Percentiles rank a stretch among this genome's conserved stretches.
Conservation (phyloP, 2,797 vertebrate species). For the Balearica regulorum region DNA sequence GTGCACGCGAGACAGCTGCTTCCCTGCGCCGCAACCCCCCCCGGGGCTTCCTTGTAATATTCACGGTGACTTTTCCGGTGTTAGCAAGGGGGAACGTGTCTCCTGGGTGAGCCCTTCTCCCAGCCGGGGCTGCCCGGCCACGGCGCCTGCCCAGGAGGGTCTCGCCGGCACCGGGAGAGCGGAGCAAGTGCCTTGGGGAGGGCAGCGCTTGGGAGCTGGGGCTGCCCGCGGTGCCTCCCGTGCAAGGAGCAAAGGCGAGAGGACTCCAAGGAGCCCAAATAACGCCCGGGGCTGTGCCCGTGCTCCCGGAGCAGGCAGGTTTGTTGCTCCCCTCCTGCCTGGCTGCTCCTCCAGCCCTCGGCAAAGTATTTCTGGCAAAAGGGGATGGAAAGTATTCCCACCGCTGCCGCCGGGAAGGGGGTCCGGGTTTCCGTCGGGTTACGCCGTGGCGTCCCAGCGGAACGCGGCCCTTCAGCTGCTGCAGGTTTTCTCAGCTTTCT, state of each 20-base stretch:
- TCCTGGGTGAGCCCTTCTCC: background rate
- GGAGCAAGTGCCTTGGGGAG: background rate
- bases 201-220: background rate
- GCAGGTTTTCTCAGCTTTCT: background rate
- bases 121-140: background rate
- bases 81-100: too few relatives aligned
- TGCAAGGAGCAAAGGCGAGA: too few relatives aligned
- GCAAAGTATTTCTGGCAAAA: background rate
- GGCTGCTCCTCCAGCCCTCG: background rate
- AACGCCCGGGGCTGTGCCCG: too few relatives aligned
- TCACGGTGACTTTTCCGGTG: background rate
- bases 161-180: background rate
- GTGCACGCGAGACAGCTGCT: background rate
- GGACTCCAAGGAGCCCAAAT: background rate
- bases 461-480: background rate
- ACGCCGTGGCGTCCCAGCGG: background rate
- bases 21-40: fast-evolving
- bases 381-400: background rate
- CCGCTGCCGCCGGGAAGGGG: fast-evolving
- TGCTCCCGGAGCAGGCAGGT: background rate
- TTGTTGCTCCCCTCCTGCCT: background rate
- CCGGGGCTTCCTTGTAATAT: background rate
- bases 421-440: background rate
- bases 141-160: background rate
- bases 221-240: background rate